Percentiles rank a stretch among this genome's conserved stretches.
Evolutionary conservation across 1,140 invertebrate species (phyloP).

Genomic region (Magallana angulata): DNA sequence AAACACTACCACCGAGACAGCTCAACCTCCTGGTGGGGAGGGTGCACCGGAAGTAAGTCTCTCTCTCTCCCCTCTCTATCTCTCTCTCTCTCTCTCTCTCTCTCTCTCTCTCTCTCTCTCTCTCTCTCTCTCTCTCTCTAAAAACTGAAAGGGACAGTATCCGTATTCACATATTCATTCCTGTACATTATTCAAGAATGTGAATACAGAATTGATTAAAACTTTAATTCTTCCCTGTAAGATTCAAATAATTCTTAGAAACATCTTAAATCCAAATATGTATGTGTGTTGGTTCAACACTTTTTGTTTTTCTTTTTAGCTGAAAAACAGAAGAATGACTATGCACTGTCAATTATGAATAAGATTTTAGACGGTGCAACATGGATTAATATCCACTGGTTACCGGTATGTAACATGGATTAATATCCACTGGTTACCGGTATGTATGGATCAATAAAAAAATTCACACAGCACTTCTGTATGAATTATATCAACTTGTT

Average conservation of each 20-base stretch:
- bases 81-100: neutral
- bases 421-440: conserved; percentile 76
- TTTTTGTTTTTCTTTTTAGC: conserved; percentile 59
- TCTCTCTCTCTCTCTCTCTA: neutral
- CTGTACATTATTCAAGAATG: no score
- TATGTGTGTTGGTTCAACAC: neutral
- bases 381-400: conserved; percentile 72
- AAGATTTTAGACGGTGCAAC: conserved; percentile 75
- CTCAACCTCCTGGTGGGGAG: conserved; percentile 75
- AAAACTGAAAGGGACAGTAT: no score
- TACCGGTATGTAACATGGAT: conserved; percentile 66
- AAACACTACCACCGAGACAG: conserved; percentile 76
- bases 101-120: conserved; percentile 3
- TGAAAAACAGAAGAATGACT: conserved; percentile 73
- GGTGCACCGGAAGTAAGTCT: conserved; percentile 72
- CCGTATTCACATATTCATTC: no score
- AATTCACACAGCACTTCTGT: no score
- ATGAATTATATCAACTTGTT: no score
- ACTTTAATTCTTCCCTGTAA: no score
- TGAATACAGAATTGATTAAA: no score
- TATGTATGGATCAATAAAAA: conserved; percentile 55
- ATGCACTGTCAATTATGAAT: conserved; percentile 70
- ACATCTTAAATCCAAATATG: no score
- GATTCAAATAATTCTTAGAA: no score
- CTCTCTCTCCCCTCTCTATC: neutral